A percentile compares a stretch with the other conserved stretches of the same genome.
Evolutionary conservation across 2,113 vertebrate genomes (phyloP).

Genomic region (Coracopsis vasa): DNA sequence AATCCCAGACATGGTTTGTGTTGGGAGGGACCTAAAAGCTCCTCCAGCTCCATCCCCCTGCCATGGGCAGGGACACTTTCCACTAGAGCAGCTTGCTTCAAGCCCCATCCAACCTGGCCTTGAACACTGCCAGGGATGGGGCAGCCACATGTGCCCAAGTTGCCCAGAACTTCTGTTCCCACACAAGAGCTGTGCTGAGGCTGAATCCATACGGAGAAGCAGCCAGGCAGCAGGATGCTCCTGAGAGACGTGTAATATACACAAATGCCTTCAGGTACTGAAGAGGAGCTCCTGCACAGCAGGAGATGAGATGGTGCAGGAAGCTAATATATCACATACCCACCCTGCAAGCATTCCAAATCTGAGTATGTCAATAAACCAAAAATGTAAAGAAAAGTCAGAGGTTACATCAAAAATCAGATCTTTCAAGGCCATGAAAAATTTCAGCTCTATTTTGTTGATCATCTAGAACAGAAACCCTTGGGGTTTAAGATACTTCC

Average conservation of each 20-base stretch:
- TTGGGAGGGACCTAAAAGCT: neutral
- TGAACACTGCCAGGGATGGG: neutral
- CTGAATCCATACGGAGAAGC: neutral
- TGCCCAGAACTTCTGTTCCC: neutral
- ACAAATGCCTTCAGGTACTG: neutral
- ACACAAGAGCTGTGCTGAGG: neutral
- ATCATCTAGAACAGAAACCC: neutral
- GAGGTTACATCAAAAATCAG: neutral
- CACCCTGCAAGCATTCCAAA: neutral
- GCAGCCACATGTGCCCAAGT: neutral
- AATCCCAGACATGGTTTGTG: neutral
- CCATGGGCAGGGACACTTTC: neutral
- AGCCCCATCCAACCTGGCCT: neutral
- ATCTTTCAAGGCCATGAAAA: neutral
- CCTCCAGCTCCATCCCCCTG: neutral
- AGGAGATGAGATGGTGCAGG: neutral
- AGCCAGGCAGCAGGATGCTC: neutral
- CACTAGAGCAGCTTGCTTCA: neutral
- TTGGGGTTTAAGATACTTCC: neutral
- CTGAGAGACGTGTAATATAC: neutral
- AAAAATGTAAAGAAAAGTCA: neutral
- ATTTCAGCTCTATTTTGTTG: neutral
- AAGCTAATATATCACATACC: neutral
- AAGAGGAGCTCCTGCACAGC: neutral
- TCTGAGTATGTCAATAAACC: accelerated